These are phyloP conservation scores for Stichodactyla mertensii DNA, from an alignment of 64 coral and sea anemone genomes.

Conservation along the genomic window DNA sequence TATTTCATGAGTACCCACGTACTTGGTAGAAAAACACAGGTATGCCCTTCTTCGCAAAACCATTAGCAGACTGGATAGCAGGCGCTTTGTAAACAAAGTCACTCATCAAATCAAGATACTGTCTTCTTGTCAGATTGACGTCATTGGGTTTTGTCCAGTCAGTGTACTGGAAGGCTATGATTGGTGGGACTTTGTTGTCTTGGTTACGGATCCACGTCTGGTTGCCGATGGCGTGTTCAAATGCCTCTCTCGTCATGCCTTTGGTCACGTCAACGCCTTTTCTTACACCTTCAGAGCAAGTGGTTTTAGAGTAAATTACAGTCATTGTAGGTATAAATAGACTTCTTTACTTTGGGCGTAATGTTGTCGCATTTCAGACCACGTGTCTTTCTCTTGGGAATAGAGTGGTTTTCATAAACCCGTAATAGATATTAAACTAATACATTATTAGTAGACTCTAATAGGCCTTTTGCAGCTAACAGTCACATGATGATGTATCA, in stretches of 20 bases:
- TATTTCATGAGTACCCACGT: not conserved
- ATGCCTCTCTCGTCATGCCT: slow-evolving; percentile 29
- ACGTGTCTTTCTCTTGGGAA: too few species aligned
- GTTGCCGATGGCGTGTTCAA: slow-evolving; percentile 21
- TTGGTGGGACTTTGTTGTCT: slow-evolving; percentile 33
- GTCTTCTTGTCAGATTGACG: slow-evolving; percentile 41
- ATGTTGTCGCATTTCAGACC: too few species aligned
- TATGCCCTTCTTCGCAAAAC: slow-evolving; percentile 39
- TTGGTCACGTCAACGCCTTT: slow-evolving; percentile 38
- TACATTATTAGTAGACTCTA: too few species aligned
- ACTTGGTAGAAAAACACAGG: slow-evolving; percentile 48
- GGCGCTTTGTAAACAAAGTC: slow-evolving; percentile 68
- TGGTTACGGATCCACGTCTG: slow-evolving; percentile 57
- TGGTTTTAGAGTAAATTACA: not conserved
- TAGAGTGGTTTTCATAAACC: too few species aligned
- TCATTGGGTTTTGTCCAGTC: slow-evolving; percentile 59
- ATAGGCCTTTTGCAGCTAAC: too few species aligned
- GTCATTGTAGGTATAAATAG: too few species aligned
- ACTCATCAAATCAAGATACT: slow-evolving; percentile 49
- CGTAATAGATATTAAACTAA: too few species aligned
- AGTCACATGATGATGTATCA: too few species aligned
- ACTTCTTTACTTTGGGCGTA: too few species aligned
- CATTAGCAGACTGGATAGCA: slow-evolving; percentile 54
- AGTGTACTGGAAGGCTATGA: slow-evolving; percentile 56
- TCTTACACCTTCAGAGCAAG: slow-evolving; percentile 35